These are phyloP conservation scores for Trachurus trachurus DNA, from an alignment of 2,797 vertebrate genomes.

Conservation along the genomic window DNA sequence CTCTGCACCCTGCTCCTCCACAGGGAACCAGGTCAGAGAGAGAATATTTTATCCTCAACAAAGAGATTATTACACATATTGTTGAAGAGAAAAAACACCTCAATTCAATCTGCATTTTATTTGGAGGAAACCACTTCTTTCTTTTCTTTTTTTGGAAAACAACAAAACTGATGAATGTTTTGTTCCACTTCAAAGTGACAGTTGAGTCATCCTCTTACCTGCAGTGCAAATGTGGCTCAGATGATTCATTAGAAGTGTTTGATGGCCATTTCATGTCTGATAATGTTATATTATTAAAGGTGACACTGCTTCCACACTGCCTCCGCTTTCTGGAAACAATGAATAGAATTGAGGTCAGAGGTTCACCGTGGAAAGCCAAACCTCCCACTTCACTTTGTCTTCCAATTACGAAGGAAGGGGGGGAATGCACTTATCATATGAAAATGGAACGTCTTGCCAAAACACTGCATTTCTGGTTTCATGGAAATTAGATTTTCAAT, in stretches of 20 bases:
- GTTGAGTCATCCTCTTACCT: conserved; percentile 31
- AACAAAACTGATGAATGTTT: conserved; percentile 11
- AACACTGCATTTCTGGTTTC: conserved; percentile 1
- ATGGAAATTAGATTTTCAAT: conserved; percentile 33
- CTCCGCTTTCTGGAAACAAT: conserved; percentile 54
- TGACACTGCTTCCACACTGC: conserved; percentile 45
- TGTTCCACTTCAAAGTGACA: background rate
- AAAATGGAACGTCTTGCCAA: conserved; percentile 30
- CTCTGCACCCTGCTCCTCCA: conserved; percentile 68
- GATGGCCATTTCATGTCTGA: conserved; percentile 69
- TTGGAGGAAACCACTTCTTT: background rate
- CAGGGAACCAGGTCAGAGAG: conserved; percentile 50
- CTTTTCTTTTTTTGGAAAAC: background rate
- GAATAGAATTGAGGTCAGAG: conserved; percentile 65
- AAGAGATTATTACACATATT: conserved; percentile 1
- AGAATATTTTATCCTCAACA: conserved; percentile 25
- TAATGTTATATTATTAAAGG: conserved; percentile 75
- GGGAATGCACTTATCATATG: conserved; percentile 34
- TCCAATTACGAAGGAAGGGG: conserved; percentile 19
- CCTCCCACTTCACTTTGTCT: conserved; percentile 56
- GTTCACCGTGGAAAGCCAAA: conserved; percentile 42
- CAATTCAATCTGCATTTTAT: conserved; percentile 22
- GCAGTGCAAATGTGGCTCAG: conserved; percentile 40
- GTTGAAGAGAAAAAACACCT: background rate
- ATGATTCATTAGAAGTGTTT: conserved; percentile 57